These are phyloP conservation scores for Bujurquina vittata DNA, from an alignment of 2,113 vertebrate genomes.

Conservation along the genomic window DNA sequence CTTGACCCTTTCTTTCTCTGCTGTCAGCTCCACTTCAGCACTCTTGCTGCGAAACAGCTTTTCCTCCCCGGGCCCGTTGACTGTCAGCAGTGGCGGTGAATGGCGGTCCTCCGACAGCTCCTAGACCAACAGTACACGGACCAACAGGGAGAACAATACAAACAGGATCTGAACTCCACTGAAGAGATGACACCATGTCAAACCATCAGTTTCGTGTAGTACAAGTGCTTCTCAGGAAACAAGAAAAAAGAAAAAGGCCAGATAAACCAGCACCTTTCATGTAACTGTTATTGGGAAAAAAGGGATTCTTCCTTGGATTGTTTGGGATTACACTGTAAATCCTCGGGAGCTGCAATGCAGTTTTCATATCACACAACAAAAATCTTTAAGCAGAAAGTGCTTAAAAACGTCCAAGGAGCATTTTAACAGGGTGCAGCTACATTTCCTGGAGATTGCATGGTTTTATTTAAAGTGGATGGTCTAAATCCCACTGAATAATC, in stretches of 20 bases:
- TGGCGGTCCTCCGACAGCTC: constrained; percentile 77
- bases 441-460: background rate
- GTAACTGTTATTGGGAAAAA: background rate
- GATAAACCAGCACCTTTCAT: background rate
- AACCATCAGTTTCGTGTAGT: background rate
- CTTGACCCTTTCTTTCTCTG: constrained; percentile 90
- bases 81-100: constrained; percentile 77
- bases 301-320: background rate
- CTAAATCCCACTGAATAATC: background rate
- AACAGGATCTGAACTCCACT: constrained; percentile 2
- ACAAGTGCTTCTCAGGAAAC: background rate
- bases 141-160: background rate
- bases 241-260: background rate
- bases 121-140: constrained; percentile 42
- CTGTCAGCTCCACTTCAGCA: constrained; percentile 85
- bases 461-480: background rate
- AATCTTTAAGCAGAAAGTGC: constrained; percentile 1
- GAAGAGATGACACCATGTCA: background rate
- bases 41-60: constrained; percentile 94
- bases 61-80: constrained; percentile 91
- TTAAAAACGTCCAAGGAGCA: background rate
- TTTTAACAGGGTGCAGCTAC: background rate
- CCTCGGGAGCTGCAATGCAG: background rate
- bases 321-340: background rate
- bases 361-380: background rate